Evolutionary conservation across 2,113 vertebrate genomes (phyloP), one percentile per base, ranked within the genome.

Genomic region (Centrocercus urophasianus): DNA sequence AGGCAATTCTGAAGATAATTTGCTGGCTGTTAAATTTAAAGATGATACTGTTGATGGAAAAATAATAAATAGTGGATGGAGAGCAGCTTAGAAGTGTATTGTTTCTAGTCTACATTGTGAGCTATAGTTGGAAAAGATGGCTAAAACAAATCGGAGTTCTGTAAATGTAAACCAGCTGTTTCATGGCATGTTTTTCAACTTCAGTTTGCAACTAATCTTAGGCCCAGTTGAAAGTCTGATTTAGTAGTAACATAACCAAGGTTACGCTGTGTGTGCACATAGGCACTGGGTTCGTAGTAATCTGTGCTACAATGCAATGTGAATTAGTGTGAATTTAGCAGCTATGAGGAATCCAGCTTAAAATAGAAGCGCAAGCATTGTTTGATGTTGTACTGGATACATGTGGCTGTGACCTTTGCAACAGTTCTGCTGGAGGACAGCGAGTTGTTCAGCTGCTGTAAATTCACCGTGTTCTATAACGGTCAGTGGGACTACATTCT

Each of bases 101-200:
- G 45, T 85, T 71, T 27, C 50, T 91, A 24, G 94, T 93, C 80
- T 40, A 54, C 38, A 47, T 91, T 50, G 63, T 80, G 63, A 75
- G 27, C 21, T 93, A 25, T 67, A 88, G 71, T 32, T 96, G 87
- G 86, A 95, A 96, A 95, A 65, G 84, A 86, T 83, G 90, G 59
- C 95, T 93, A 92, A 86, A 63, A 75, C 50, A 93, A 86, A 80
- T 94, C 76, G 14, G 42, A 85, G 80, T 93, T 83, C 64, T 80
- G 34, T 64, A 77, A 77, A 71, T 80, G 75, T 89, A 89, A 94
- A 71, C 50, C 50, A 77, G 74, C 21, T 38, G 40, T 48, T 47
- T 92, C 82, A 22, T 63, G 79, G 42, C 72, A 91, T 40, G 69
- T 50, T 90, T 96, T 96, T 91, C 93, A 85, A 22, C 72, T 89